Evolutionary conservation across 2,113 vertebrate genomes (phyloP).

Genomic region (Cettia cetti): DNA sequence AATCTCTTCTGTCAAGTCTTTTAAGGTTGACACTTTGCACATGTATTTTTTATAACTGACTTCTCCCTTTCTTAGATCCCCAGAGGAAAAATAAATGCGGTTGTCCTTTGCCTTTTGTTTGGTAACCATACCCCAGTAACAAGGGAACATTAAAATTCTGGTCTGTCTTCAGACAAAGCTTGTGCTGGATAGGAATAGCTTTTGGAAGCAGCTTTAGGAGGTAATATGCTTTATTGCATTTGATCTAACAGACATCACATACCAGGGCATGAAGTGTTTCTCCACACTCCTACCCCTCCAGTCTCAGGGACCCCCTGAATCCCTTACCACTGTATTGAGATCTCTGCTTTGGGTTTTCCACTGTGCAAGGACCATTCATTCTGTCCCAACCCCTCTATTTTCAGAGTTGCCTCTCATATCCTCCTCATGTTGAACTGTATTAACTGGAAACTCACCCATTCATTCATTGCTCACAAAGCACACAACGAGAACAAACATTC

Average conservation of each 20-base stretch:
- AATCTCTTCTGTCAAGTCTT: slow-evolving; percentile 97
- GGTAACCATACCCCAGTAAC: background rate
- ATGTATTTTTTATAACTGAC: background rate
- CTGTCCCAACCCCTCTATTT: background rate
- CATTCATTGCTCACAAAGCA: background rate
- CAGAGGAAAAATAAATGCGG: background rate
- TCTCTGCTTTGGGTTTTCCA: background rate
- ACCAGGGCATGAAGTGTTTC: background rate
- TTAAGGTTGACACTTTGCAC: slow-evolving; percentile 79
- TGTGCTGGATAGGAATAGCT: background rate
- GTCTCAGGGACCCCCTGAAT: background rate
- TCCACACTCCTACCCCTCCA: background rate
- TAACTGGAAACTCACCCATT: background rate
- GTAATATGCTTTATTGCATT: background rate
- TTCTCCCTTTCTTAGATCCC: background rate
- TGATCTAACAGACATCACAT: background rate
- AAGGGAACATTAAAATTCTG: background rate
- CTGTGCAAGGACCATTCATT: background rate
- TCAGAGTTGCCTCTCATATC: background rate
- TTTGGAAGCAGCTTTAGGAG: background rate
- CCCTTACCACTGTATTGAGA: background rate
- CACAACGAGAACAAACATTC: background rate
- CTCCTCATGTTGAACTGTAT: background rate
- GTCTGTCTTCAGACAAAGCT: background rate
- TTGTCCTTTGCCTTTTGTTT: background rate